Evolutionary conservation across 2,888 invertebrate species (phyloP).

Genomic region (Hypolimnas misippus): DNA sequence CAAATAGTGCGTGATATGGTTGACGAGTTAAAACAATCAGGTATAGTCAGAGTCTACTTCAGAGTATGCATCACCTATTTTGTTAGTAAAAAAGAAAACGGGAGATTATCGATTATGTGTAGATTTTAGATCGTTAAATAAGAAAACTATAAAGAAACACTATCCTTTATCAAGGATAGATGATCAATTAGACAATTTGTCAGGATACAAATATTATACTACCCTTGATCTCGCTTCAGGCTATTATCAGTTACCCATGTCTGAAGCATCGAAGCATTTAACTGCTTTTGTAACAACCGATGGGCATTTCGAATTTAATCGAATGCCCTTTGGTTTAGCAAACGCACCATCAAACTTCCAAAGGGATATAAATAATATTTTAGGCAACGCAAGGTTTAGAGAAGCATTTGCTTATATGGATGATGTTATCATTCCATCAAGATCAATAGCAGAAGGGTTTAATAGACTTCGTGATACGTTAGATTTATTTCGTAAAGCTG

Average conservation of each 20-base stretch:
- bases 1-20: background rate
- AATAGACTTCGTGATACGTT: background rate
- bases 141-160: constrained; percentile 9
- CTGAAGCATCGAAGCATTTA: background rate
- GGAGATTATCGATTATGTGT: constrained; percentile 17
- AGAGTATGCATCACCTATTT: background rate
- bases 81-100: constrained; percentile 15
- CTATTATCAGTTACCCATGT: background rate
- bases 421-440: background rate
- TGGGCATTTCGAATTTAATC: constrained; percentile 1
- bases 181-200: constrained; percentile 10
- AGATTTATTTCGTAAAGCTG: background rate
- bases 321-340: constrained; percentile 7
- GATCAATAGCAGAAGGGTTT: background rate
- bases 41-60: background rate
- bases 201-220: constrained; percentile 7
- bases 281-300: constrained; percentile 13
- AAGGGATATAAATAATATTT: background rate
- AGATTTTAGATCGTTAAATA: constrained; percentile 18
- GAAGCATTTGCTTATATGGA: background rate
- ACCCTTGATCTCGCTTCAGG: constrained; percentile 6
- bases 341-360: constrained; percentile 2
- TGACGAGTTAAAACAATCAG: background rate
- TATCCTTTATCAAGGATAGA: constrained; percentile 13
- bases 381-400: background rate